A percentile compares a stretch with the other conserved stretches of the same genome.
phyloP scores from a whole-genome alignment of 2,888 invertebrate species.

The Rhamphomyia laevipes region DNA sequence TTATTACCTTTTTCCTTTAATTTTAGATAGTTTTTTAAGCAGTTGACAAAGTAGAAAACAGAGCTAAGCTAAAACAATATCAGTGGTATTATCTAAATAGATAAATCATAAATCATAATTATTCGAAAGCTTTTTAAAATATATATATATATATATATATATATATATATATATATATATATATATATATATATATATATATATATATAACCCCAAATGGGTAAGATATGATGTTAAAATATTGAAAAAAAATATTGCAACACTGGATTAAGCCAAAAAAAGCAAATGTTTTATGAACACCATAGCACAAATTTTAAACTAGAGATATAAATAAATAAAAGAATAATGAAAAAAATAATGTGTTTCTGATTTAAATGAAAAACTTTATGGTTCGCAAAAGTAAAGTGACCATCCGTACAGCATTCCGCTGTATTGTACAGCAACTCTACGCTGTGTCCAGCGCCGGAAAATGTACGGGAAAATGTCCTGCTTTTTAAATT shows the following conservation, averaged over 20 bases:
- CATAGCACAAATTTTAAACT: background rate
- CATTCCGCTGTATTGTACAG: no score
- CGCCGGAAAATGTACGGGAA: no score
- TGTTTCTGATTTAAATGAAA: no score
- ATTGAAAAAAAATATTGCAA: background rate
- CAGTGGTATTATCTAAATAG: slow-evolving; percentile 1
- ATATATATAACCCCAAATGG: background rate
- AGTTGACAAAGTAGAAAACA: background rate
- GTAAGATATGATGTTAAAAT: background rate
- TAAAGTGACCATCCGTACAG: no score
- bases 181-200: no score
- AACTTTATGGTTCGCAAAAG: no score
- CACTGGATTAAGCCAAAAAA: background rate
- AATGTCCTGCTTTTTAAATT: no score
- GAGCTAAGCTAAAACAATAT: background rate
- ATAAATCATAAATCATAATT: background rate
- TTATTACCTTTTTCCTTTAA: background rate
- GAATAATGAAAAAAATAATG: no score
- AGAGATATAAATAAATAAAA: background rate
- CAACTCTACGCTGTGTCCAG: no score
- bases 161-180: no score
- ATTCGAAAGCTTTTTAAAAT: background rate
- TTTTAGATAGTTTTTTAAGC: background rate
- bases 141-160: no score
- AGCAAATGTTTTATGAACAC: background rate